Base-by-base conservation (phyloP, 2,797 vertebrate species). In the Psittacula echo region DNA sequence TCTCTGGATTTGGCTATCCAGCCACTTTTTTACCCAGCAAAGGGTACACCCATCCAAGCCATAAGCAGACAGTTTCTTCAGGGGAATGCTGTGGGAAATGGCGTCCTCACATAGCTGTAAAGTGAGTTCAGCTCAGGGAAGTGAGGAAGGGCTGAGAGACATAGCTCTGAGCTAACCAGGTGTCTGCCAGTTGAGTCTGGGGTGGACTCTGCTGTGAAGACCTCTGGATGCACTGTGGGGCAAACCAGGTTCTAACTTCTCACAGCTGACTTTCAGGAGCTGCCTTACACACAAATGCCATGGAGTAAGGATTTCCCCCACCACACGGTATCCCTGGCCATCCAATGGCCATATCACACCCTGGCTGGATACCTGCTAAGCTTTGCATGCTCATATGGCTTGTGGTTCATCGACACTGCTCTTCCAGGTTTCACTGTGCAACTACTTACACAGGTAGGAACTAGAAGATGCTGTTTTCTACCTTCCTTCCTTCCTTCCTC, bases 51-150 rank as follows among this genome's bases (percentile, higher is more conserved):
- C 7, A 2, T 29, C 13, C 44, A 17, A 60, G 50, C 32, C 14
- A 18, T 10, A 9, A 53, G 34, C 61, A 32, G 10, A 13, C 44
- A n/a, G 7, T 37, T 85, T 72, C 16, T 62, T 16, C n/a, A 62
- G 47, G 16, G 72, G 15, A 53, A 48, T 45, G 7, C 27, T 26
- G 10, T 29, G 14, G 58, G 30, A 75, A 22, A 62, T 1, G 3
- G 5, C 51, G 42, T n/a, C 30, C 21, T 83, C 14, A 19, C 0
- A 0, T 23, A 14, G 27, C 30, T 51, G 37, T 34, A 11, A 72
- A 58, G 13, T 22, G 10, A 79, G 14, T 15, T 87, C 37, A 48
- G 20, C 5, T 66, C 23, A 30, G 39, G 61, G 32, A 67, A 58
- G 6, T 13, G 47, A 87, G n/a, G 47, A 91, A 54, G 20, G 37